Evolutionary conservation across 2,888 invertebrate species (phyloP), one percentile per base, ranked within the genome.

Genomic region (Deilephila elpenor): DNA sequence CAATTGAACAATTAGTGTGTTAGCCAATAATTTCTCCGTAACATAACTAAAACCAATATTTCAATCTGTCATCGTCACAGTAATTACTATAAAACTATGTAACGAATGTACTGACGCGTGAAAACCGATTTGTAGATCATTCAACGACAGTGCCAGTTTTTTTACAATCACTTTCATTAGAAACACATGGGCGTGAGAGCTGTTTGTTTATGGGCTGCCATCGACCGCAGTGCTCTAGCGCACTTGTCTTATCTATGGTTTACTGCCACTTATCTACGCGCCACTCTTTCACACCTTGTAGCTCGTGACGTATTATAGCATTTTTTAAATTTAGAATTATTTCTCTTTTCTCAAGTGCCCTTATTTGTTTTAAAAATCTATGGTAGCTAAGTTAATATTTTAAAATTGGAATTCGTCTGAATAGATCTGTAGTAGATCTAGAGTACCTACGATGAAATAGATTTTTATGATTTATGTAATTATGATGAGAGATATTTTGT

Each of bases 141-240:
- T 67, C 67, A 67, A 25, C 67, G 67, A 56, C 56, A 5, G 17
- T 20, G 44, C 17, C 17, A 14, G 51, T 51, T 73, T 72, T 73
- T 74, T 72, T 56, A 60, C 51, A 72, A 72, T 53, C 60, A 76
- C 74, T 72, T 74, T 74, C 72, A 74, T 74, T 74, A 62, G 73
- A 32, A 76, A 72, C 76, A 74, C 70, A 73, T 71, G 76, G 61
- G 56, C 74, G 73, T 67, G 76, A 70, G 73, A 76, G 64, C 56
- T 56, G 56, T 70, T 64, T 20, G 64, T 67, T 67, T 67, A 67
- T 67, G 51, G 25, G 61, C 61, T 14, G 32, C 32, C 6, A n/a
- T 37, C 64, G 64, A 67, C 44, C 25, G 17, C 17, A 67, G 25
- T 67, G 56, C 67, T 25, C 44, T 20, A 14, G 44, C 25, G 61